Percentiles rank a stretch among this genome's conserved stretches.
Conservation (phyloP, 1,140 invertebrate genomes). For the Semibalanus balanoides region DNA sequence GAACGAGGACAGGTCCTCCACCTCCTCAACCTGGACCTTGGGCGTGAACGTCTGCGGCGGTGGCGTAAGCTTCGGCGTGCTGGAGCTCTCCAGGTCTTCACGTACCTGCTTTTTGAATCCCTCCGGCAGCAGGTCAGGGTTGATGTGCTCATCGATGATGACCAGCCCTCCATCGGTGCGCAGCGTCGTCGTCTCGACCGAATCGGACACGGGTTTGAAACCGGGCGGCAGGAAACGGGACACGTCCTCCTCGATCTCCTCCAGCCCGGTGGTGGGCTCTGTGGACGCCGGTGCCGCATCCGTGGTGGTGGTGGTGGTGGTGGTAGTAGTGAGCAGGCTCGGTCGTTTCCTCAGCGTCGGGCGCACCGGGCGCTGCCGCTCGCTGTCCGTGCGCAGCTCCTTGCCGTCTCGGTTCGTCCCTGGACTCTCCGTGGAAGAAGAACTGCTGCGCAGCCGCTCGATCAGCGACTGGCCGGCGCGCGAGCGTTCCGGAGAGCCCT, state of each 20-base stretch:
- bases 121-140: background rate
- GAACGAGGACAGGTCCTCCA: conserved; percentile 14
- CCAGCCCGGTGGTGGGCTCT: too few relatives aligned
- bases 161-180: background rate
- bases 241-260: background rate
- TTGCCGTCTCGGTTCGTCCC: background rate
- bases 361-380: background rate
- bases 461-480: conserved; percentile 14
- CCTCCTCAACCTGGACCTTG: conserved; percentile 14
- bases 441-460: conserved; percentile 6
- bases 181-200: background rate
- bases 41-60: background rate
- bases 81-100: background rate
- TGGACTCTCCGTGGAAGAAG: conserved; percentile 12
- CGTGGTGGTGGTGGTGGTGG: too few relatives aligned
- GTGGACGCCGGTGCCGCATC: too few relatives aligned
- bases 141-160: background rate
- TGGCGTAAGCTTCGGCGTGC: background rate
- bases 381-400: background rate
- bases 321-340: too few relatives aligned
- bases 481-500: conserved; percentile 16
- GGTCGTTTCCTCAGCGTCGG: background rate
- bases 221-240: background rate
- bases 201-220: background rate
- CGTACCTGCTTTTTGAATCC: background rate